A percentile compares a stretch with the other conserved stretches of the same genome.
phyloP scores from a whole-genome alignment of 2,113 vertebrate genomes.

The Sisor rabdophorus region DNA sequence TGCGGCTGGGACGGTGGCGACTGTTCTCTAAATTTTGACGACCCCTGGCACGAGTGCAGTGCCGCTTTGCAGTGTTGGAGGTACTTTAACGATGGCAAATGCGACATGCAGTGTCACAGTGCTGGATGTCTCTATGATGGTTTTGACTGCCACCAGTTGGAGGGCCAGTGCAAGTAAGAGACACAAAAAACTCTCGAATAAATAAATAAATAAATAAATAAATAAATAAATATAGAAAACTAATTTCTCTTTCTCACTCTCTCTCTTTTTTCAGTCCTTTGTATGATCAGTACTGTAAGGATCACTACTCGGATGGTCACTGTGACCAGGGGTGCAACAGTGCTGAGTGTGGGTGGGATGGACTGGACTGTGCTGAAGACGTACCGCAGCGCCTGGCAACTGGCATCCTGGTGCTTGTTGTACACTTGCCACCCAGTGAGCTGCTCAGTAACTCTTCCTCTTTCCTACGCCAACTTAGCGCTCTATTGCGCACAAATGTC shows the following conservation, averaged over 20 bases:
- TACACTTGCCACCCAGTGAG: slow-evolving; percentile 79
- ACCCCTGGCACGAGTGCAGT: slow-evolving; percentile 96
- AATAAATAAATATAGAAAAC: not conserved
- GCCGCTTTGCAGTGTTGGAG: slow-evolving; percentile 92
- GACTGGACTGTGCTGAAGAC: slow-evolving; percentile 87
- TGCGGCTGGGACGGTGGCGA: slow-evolving; percentile 95
- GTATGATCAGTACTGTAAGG: slow-evolving; percentile 97
- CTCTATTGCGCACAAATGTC: slow-evolving; percentile 89
- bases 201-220: not conserved
- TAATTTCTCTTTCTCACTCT: not conserved
- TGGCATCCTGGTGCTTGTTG: slow-evolving; percentile 87
- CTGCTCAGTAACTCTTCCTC: slow-evolving; percentile 84
- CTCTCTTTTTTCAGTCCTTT: slow-evolving; percentile 73
- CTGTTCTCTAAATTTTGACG: slow-evolving; percentile 93
- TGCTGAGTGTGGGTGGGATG: slow-evolving; percentile 93
- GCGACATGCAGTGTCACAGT: slow-evolving; percentile 84
- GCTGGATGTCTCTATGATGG: slow-evolving; percentile 92
- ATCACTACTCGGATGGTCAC: slow-evolving; percentile 90
- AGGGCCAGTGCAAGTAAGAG: slow-evolving; percentile 95
- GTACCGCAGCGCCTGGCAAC: slow-evolving; percentile 84
- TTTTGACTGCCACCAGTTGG: slow-evolving; percentile 89
- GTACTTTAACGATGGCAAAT: slow-evolving; percentile 88
- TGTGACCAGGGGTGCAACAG: slow-evolving; percentile 98
- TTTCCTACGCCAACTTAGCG: slow-evolving; percentile 92
- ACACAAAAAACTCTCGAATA: not conserved